These are phyloP conservation scores for Pionites leucogaster DNA, from an alignment of 2,113 vertebrate genomes.

Conservation along the genomic window DNA sequence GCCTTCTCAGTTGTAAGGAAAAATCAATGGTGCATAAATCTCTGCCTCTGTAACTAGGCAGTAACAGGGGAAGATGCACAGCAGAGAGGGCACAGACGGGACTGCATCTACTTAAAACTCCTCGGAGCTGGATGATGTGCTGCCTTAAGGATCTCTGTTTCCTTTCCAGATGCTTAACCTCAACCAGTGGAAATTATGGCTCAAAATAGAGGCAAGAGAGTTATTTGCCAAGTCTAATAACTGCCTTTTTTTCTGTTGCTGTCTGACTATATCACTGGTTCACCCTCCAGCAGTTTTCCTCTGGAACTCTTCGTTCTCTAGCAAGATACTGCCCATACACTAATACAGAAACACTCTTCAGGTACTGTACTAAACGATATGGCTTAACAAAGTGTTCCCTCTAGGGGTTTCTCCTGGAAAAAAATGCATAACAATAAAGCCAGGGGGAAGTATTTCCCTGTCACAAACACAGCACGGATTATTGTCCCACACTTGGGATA, in stretches of 20 bases:
- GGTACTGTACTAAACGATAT: neutral
- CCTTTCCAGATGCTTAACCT: neutral
- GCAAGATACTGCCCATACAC: neutral
- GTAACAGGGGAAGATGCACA: neutral
- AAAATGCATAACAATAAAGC: neutral
- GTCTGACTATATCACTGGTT: neutral
- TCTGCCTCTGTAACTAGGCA: neutral
- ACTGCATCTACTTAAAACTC: neutral
- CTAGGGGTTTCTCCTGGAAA: conserved; percentile 10
- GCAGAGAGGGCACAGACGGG: neutral
- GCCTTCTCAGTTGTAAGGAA: conserved; percentile 17
- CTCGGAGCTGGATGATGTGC: neutral
- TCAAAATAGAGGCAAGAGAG: neutral
- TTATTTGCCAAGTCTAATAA: neutral
- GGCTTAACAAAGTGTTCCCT: conserved; percentile 48
- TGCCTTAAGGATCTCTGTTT: neutral
- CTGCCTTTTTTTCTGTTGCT: neutral
- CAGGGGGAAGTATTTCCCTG: neutral
- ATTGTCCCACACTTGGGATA: neutral
- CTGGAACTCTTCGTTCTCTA: neutral
- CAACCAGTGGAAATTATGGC: neutral
- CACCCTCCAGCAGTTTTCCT: neutral
- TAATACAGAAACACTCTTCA: neutral
- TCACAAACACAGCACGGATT: neutral
- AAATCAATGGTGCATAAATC: conserved; percentile 34